Base-by-base conservation (phyloP, 1,140 invertebrate genomes). In the Sweltsa coloradensis region DNA sequence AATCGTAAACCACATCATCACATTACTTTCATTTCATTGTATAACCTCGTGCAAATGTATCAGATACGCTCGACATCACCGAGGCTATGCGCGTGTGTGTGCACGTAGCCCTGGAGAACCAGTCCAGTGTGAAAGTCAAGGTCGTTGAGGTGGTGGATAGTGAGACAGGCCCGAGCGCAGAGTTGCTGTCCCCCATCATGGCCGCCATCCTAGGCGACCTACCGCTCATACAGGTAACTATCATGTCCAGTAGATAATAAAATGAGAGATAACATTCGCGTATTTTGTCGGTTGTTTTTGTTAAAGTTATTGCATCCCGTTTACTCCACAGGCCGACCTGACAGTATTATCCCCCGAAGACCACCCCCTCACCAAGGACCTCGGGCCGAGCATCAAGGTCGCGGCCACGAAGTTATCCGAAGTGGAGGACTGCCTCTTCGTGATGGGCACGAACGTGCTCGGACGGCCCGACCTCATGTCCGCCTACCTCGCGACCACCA, bases 71-170 rank as follows among this genome's bases (percentile, higher is more conserved):
- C 1, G 16, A 19, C n/a, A 37, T 47, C 14, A 22, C 37, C 1
- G 14, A 74, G 34, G 66, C 73, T 3, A 57, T 81, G 2, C 63
- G 78, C 24, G 48, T 77, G 0, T 63, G 76, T 31, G 64, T 79
- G 3, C 84, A 96, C 55, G 59, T 91, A 1, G 74, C 80, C 0
- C 58, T 92, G 0, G 92, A 96, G 60, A 93, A 92, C 62, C 60
- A 74, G 23, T 60, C 71, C 21, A 66, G 64, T 0, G 69, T 74
- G 19, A 84, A 81, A 63, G 67, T 93, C 0, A 86, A 83, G 53
- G 72, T 79, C 3, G 66, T 89, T 3, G 89, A 93, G 62, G 53
- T 74, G 2, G 50, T 73, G 1, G 69, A 78, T 41, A 63, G 67
- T 6, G 26, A 21, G 19, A 42, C 37, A 18, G 34, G 51, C 25